Evolutionary conservation across 1,140 invertebrate species (phyloP), one percentile per base, ranked within the genome.

Genomic region (Diploscapter pachys): DNA sequence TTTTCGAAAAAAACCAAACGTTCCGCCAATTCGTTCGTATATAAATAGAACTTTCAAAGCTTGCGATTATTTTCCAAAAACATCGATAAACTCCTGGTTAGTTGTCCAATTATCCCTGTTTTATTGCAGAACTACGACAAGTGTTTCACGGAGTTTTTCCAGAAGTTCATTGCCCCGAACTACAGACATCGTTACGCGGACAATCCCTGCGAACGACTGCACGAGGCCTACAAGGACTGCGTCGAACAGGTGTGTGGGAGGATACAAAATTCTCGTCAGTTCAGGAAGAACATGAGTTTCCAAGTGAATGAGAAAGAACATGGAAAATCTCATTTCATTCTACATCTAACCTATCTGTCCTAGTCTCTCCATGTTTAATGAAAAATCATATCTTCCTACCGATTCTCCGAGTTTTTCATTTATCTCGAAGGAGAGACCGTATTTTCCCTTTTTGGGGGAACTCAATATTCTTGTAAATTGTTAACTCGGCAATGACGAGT

Each of bases 161-260:
- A 84, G 72, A 72, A 80, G 53, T 84, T 80, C 62, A 73, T 84
- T 3, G 75, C 73, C 50, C 75, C 81, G 2, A 85, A 85, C 57
- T 78, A 78, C 57, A 71, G 78, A 6, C 81, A 80, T 68, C 71
- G 70, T 48, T 67, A 67, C 52, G 71, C 73, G 48, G 56, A 61
- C 5, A 85, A 85, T 71, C 82, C 82, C 56, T 84, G 82, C 62
- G 78, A 85, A 64, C 9, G 82, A 51, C 63, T 85, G 48, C 81
- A 82, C 72, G 71, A 75, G 55, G 71, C 76, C 62, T 84, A 84
- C 72, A 64, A 73, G 52, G 63, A 83, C 54, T 84, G 82, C 69
- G 77, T 85, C 13, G 83, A 85, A 65, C 78, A 84, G 80, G 82
- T 84, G 48, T 49, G 3, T n/a, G 54, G 5, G 31, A 31, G 31